phyloP scores from a whole-genome alignment of 2,113 vertebrate genomes.

The Burhinus bistriatus region DNA sequence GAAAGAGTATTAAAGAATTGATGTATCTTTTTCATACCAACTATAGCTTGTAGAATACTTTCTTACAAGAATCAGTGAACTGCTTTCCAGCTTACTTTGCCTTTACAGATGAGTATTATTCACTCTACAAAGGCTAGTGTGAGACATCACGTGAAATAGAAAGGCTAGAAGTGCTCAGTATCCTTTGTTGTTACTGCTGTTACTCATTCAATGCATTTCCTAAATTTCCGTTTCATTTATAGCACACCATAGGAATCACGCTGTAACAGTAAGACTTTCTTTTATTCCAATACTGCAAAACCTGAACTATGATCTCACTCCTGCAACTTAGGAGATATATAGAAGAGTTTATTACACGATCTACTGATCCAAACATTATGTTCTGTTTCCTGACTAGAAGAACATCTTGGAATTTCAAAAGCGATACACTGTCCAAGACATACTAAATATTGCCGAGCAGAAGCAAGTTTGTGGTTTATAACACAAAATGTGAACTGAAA shows the following conservation, averaged over 20 bases:
- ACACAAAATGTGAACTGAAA: neutral
- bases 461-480: neutral
- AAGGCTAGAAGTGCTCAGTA: neutral
- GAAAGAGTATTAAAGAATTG: neutral
- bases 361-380: neutral
- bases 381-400: neutral
- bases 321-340: neutral
- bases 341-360: neutral
- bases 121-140: neutral
- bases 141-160: neutral
- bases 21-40: neutral
- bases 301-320: neutral
- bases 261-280: neutral
- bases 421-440: rapidly evolving
- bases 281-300: neutral
- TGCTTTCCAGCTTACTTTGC: neutral
- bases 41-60: neutral
- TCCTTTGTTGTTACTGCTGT: neutral
- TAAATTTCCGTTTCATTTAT: neutral
- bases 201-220: neutral
- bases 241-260: neutral
- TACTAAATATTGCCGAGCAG: neutral
- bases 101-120: neutral
- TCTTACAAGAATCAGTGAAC: neutral
- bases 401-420: neutral